A percentile compares a stretch with the other conserved stretches of the same genome.
Evolutionary conservation across 2,888 invertebrate genomes (phyloP).

Genomic region (Pocota personata): DNA sequence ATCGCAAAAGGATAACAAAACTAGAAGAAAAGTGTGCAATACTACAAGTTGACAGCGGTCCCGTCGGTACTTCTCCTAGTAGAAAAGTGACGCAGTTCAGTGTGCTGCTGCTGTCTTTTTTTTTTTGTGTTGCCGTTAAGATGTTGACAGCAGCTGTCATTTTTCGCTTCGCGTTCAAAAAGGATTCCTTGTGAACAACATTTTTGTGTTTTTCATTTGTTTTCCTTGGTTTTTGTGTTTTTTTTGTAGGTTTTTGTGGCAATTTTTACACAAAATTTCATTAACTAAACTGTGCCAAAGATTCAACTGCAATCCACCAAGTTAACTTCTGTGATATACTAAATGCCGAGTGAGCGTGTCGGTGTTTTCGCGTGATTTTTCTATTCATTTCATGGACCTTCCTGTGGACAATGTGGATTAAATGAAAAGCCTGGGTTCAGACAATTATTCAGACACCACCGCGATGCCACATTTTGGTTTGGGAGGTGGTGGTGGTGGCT

Average conservation of each 20-base stretch:
- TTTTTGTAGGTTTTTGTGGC: constrained; percentile 30
- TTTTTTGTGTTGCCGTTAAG: constrained; percentile 58
- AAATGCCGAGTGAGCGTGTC: constrained; percentile 57
- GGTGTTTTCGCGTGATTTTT: constrained; percentile 39
- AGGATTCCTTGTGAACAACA: constrained; percentile 64
- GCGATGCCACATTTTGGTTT: constrained; percentile 82
- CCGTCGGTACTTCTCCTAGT: constrained; percentile 22
- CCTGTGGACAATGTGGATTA: constrained; percentile 61
- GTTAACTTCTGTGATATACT: constrained; percentile 65
- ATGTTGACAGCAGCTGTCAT: constrained; percentile 77
- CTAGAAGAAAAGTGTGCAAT: background rate
- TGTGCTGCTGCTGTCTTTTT: constrained; percentile 39
- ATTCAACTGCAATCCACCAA: constrained; percentile 29
- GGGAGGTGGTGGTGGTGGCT: constrained; percentile 83
- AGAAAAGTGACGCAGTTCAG: constrained; percentile 62
- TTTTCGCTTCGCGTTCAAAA: constrained; percentile 63
- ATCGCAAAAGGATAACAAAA: constrained; percentile 28
- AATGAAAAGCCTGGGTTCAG: constrained; percentile 75
- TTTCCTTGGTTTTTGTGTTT: constrained; percentile 49
- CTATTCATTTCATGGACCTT: constrained; percentile 27
- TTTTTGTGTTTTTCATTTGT: constrained; percentile 56
- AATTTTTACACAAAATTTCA: constrained; percentile 14
- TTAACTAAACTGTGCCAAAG: constrained; percentile 64
- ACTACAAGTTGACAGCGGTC: constrained; percentile 31
- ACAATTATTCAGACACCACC: constrained; percentile 75